Evolutionary conservation across 2,797 vertebrate species (phyloP), one percentile per base, ranked within the genome.

Genomic region (Pseudopleuronectes americanus): DNA sequence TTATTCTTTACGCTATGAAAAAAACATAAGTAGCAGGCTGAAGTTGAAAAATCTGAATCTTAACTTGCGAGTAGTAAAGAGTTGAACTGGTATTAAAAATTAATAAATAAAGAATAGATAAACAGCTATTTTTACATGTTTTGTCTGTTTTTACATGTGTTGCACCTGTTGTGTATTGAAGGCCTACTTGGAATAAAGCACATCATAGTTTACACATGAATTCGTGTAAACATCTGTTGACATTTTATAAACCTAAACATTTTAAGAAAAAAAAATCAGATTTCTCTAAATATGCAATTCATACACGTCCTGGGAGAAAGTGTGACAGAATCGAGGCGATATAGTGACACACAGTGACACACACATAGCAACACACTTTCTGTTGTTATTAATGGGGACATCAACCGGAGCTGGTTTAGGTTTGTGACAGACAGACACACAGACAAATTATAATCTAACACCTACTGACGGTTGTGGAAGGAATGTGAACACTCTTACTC

Each of bases 401-500:
- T 60, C 36, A 60, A 17, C 12, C 17, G 2, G 28, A 24, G 4
- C 43, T 2, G 17, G 43, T 45, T 7, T 45, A 7, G 4, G 2
- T 45, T 17, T 45, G 14, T 13, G 58, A 0, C 2, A 22, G 19
- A 1, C 55, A 43, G 48, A 51, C n/a, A 47, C 5, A 47, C 45
- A n/a, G 19, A 47, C 6, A 47, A 8, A 47, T 4, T 13, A 13
- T 5, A 43, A 16, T 2, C 21, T 12, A 22, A 0, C 51, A 69
- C 57, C 58, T 36, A 51, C 19, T 48, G 28, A 31, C 28, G 7
- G 49, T 23, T 23, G 16, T 8, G 47, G 47, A 48, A 81, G 59
- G 62, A 21, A 52, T 64, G 60, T 26, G 33, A 33, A 2, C 28
- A 62, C 6, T 8, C 0, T 74, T 67, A 69, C 17, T 73, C 71